Conservation (phyloP, 2,888 invertebrate species). For the Deilephila elpenor region DNA sequence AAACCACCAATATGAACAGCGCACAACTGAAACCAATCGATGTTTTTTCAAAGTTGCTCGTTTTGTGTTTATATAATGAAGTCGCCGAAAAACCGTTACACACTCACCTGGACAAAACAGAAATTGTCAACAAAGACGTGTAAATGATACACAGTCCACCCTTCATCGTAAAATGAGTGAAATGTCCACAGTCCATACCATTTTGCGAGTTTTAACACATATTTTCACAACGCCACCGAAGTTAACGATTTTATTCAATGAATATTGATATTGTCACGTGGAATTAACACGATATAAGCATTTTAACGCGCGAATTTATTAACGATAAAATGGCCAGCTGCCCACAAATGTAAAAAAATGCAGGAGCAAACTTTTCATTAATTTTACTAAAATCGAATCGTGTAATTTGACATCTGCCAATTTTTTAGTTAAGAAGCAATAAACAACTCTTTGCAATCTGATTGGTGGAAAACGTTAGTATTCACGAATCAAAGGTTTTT, state of each 20-base stretch:
- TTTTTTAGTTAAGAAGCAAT: slow-evolving; percentile 32
- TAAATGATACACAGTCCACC: slow-evolving; percentile 84
- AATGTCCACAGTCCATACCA: slow-evolving; percentile 79
- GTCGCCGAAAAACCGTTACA: not conserved
- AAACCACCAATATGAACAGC: slow-evolving; percentile 85
- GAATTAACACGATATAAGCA: slow-evolving; percentile 55
- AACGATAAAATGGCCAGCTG: slow-evolving; percentile 49
- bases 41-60: slow-evolving; percentile 9
- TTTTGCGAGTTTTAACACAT: slow-evolving; percentile 73
- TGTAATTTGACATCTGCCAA: slow-evolving; percentile 64
- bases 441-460: slow-evolving; percentile 31
- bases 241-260: slow-evolving; percentile 45
- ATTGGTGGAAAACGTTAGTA: slow-evolving; percentile 52
- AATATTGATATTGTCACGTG: slow-evolving; percentile 45
- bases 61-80: slow-evolving; percentile 12
- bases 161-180: slow-evolving; percentile 85
- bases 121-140: slow-evolving; percentile 86
- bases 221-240: slow-evolving; percentile 62
- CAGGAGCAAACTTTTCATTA: slow-evolving; percentile 53
- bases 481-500: slow-evolving; percentile 45
- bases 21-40: slow-evolving; percentile 76
- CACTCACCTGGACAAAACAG: slow-evolving; percentile 84
- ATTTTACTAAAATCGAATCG: slow-evolving; percentile 61
- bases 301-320: slow-evolving; percentile 47
- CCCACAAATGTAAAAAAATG: slow-evolving; percentile 52